Evolutionary conservation across 1,140 invertebrate genomes (phyloP).

Genomic region (Drosophila baimaii): DNA sequence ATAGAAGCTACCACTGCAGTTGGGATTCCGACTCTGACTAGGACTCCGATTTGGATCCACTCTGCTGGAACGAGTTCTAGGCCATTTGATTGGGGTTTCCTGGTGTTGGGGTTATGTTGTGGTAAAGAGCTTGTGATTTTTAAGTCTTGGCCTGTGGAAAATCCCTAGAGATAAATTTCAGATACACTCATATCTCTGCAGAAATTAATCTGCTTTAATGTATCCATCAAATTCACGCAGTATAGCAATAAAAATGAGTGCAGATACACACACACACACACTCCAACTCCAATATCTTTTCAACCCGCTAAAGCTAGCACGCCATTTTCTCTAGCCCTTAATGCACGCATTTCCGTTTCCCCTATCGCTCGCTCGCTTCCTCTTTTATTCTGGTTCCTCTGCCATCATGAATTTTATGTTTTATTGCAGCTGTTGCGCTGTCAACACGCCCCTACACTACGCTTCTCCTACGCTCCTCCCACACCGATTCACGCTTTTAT

Average conservation of each 20-base stretch:
- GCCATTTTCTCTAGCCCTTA: slow-evolving; percentile 37
- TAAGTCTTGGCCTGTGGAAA: too few relatives aligned
- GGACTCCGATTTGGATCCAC: neutral
- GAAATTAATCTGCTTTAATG: neutral
- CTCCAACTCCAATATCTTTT: slow-evolving; percentile 2
- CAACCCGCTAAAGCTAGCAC: neutral
- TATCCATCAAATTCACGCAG: neutral
- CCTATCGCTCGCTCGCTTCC: neutral
- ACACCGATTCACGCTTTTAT: slow-evolving; percentile 32
- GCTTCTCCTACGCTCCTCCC: neutral
- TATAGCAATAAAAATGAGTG: neutral
- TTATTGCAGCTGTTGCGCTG: slow-evolving; percentile 46
- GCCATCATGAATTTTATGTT: slow-evolving; percentile 44
- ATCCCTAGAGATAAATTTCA: neutral
- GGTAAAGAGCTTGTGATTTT: too few relatives aligned
- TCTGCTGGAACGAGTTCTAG: slow-evolving; percentile 4
- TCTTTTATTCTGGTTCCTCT: slow-evolving; percentile 13
- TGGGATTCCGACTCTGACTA: slow-evolving; percentile 10
- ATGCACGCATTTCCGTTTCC: slow-evolving; percentile 42
- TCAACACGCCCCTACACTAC: slow-evolving; percentile 14
- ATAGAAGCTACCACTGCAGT: neutral
- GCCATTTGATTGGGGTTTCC: slow-evolving; percentile 2
- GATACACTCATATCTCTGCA: neutral
- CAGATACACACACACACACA: too few relatives aligned
- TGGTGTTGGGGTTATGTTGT: neutral